These are phyloP conservation scores for Zaprionus africanus DNA, from an alignment of 1,140 invertebrate genomes.

Conservation along the genomic window DNA sequence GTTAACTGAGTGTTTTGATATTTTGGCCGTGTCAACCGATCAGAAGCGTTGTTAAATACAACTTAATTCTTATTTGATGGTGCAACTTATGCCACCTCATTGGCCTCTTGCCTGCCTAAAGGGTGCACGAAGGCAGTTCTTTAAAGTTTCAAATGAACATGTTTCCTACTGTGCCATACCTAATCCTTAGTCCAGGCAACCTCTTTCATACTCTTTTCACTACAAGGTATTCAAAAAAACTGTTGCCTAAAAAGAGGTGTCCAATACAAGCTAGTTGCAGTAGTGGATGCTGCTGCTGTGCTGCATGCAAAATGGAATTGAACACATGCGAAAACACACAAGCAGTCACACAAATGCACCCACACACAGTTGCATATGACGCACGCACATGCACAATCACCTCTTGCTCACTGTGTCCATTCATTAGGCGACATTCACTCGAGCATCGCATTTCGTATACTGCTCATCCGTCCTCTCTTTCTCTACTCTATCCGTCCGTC, in stretches of 20 bases:
- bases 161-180: neutral
- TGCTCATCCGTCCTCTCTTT: constrained; percentile 2
- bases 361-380: neutral
- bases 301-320: constrained; percentile 50
- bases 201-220: neutral
- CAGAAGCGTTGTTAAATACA: too few relatives aligned
- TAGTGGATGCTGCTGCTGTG: constrained; percentile 3
- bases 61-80: too few relatives aligned
- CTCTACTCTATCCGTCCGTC: neutral
- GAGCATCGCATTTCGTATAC: constrained; percentile 54
- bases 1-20: too few relatives aligned
- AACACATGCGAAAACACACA: constrained; percentile 44
- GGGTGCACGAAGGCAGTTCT: too few relatives aligned
- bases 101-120: too few relatives aligned
- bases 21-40: too few relatives aligned
- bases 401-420: constrained; percentile 47
- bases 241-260: constrained; percentile 39
- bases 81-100: too few relatives aligned
- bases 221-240: constrained; percentile 19
- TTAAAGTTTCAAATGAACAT: too few relatives aligned
- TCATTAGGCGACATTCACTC: constrained; percentile 64
- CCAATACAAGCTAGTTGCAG: constrained; percentile 16
- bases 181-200: neutral
- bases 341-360: neutral
- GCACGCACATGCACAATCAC: constrained; percentile 10